These are phyloP conservation scores for Colletes collaris DNA, from an alignment of 2,888 invertebrate species.

Conservation along the genomic window DNA sequence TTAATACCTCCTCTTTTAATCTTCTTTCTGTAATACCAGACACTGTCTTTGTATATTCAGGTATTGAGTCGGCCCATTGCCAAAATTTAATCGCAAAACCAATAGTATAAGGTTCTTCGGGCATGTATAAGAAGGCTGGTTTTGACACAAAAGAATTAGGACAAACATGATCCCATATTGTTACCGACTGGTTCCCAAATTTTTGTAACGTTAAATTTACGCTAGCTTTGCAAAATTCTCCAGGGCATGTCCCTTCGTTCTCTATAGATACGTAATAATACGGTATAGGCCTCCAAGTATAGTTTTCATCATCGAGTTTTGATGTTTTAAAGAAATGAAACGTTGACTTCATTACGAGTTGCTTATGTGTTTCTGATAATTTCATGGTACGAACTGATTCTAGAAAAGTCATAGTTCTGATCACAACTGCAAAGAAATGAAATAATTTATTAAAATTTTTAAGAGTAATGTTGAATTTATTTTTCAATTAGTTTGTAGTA, in stretches of 20 bases:
- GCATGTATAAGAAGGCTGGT: slow-evolving; percentile 86
- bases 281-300: slow-evolving; percentile 71
- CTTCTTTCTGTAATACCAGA: slow-evolving; percentile 65
- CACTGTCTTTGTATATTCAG: slow-evolving; percentile 39
- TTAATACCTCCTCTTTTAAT: slow-evolving; percentile 89
- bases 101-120: slow-evolving; percentile 85
- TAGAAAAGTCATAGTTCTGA: slow-evolving; percentile 54
- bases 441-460: neutral
- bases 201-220: slow-evolving; percentile 83
- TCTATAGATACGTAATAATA: slow-evolving; percentile 85
- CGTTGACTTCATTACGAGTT: slow-evolving; percentile 16
- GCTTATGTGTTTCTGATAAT: slow-evolving; percentile 30
- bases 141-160: slow-evolving; percentile 89
- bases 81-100: slow-evolving; percentile 93
- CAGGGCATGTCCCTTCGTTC: slow-evolving; percentile 89
- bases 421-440: slow-evolving; percentile 45
- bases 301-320: slow-evolving; percentile 47
- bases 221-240: slow-evolving; percentile 86
- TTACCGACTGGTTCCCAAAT: slow-evolving; percentile 84
- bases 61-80: slow-evolving; percentile 86
- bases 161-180: slow-evolving; percentile 86
- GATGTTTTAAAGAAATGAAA: slow-evolving; percentile 51
- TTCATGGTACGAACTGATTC: slow-evolving; percentile 51
- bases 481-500: neutral
- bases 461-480: too few relatives aligned